A percentile compares a stretch with the other conserved stretches of the same genome.
These are phyloP conservation scores for Glossophaga mutica DNA, from an alignment of 2,797 vertebrate species.

Conservation along the genomic window DNA sequence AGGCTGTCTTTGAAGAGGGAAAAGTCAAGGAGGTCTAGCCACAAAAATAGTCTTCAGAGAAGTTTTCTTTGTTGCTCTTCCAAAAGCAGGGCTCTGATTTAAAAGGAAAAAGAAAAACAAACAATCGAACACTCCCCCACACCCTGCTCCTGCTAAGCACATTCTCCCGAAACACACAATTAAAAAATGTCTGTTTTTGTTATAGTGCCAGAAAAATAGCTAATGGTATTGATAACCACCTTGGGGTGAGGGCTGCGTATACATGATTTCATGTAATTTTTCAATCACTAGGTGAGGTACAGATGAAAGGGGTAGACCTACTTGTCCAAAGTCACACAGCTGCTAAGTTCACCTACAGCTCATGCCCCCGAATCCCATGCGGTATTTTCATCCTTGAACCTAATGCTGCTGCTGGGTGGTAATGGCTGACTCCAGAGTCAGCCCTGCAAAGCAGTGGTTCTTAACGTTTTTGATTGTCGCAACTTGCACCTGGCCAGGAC, in stretches of 20 bases:
- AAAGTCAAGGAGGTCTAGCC: slow-evolving; percentile 24
- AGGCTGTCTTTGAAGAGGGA: slow-evolving; percentile 19
- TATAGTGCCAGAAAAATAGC: not conserved
- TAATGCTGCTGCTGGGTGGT: not conserved
- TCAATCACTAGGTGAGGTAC: rapidly evolving
- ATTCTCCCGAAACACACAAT: not conserved
- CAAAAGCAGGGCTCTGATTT: slow-evolving; percentile 22
- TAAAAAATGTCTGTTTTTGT: not conserved
- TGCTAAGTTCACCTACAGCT: not conserved
- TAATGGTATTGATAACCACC: not conserved
- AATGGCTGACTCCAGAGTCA: not conserved
- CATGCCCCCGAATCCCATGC: not conserved
- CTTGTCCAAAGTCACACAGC: not conserved
- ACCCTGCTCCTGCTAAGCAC: not conserved
- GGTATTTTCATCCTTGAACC: not conserved
- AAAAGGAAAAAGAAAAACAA: slow-evolving; percentile 40
- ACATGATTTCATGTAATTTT: not conserved
- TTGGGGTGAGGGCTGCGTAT: not conserved
- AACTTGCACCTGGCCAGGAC: not conserved
- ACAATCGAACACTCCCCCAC: not conserved
- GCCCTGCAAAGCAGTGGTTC: not conserved
- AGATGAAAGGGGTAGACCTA: not conserved
- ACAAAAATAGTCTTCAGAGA: not conserved
- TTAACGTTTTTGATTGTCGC: not conserved
- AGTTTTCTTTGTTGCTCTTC: slow-evolving; percentile 19